Conservation (phyloP, 2,888 invertebrate genomes). For the Zele albiditarsus region DNA sequence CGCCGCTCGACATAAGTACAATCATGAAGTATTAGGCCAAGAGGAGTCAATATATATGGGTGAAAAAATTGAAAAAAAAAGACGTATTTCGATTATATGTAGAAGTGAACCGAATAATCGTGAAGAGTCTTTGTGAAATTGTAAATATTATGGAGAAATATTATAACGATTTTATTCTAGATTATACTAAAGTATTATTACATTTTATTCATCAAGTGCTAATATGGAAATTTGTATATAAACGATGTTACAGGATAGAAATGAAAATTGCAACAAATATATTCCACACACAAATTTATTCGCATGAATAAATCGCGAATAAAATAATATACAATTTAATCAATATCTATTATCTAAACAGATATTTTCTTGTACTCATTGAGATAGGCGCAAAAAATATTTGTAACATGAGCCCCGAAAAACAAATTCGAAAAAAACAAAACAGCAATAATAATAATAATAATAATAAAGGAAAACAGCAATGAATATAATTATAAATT, state of each 20-base stretch:
- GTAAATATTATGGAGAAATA: too few relatives aligned
- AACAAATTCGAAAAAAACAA: too few relatives aligned
- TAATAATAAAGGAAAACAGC: background rate
- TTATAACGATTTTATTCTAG: too few relatives aligned
- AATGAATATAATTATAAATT: conserved; percentile 2
- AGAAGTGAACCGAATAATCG: conserved; percentile 78
- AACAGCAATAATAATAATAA: background rate
- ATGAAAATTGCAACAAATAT: background rate
- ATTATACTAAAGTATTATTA: too few relatives aligned
- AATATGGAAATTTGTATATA: conserved; percentile 13
- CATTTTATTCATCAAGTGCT: background rate
- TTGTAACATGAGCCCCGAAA: background rate
- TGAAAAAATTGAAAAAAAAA: conserved; percentile 75
- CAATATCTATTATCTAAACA: background rate
- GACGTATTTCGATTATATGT: conserved; percentile 89
- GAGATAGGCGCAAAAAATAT: background rate
- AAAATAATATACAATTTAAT: conserved; percentile 31
- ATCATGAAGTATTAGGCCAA: conserved; percentile 89
- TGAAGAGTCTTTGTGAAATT: conserved; percentile 18
- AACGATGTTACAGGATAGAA: background rate
- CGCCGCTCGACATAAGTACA: conserved; percentile 88
- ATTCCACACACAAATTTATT: conserved; percentile 41
- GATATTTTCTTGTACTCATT: conserved; percentile 22
- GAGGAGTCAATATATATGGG: conserved; percentile 80
- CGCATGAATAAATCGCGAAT: conserved; percentile 26